Evolutionary conservation across 2,113 vertebrate genomes (phyloP), one percentile per base, ranked within the genome.

Genomic region (Typhlomys cinereus): DNA sequence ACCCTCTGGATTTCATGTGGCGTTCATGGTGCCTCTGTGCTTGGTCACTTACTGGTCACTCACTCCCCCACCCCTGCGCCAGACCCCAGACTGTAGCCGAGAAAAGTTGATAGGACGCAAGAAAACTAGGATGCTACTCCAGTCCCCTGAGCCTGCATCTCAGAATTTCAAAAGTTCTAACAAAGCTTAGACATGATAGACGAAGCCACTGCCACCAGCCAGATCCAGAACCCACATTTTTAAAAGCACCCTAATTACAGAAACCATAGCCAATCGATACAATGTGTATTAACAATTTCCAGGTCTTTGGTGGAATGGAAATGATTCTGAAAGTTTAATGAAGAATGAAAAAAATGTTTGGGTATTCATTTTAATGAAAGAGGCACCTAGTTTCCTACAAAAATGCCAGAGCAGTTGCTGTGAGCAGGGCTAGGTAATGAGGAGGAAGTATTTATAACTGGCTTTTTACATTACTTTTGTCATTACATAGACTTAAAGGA

Each of bases 271-370:
- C 76, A 95, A 71, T 93, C 90, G 79, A 80, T 94, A 90, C 88
- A 93, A 94, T 59, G 95, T 80, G 90, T 92, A 95, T 97, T 89
- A 95, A 85, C 78, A 95, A 95, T 93, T 86, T 95, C 66, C 66
- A 2, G 1, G 86, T 90, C 59, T 94, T 96, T 92, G 29, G 87
- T 92, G 85, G 89, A 83, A 74, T 92, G 81, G 89, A 96, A 95
- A 96, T 96, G 87, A 96, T 93, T 84, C 84, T 87, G 71, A 54
- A 96, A 94, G 76, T 94, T 94, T 96, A 97, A 96, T 96, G 95
- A 96, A 96, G 94, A 88, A 93, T 76, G 86, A 84, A 93, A 86
- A 52, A 96, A 92, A 80, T 74, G 61, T 92, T 89, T 79, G 93
- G 86, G 90, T 97, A 95, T 95, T 95, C 93, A 95, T 95, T 96